phyloP scores from a whole-genome alignment of 2,888 invertebrate species.

The Atherix ibis region DNA sequence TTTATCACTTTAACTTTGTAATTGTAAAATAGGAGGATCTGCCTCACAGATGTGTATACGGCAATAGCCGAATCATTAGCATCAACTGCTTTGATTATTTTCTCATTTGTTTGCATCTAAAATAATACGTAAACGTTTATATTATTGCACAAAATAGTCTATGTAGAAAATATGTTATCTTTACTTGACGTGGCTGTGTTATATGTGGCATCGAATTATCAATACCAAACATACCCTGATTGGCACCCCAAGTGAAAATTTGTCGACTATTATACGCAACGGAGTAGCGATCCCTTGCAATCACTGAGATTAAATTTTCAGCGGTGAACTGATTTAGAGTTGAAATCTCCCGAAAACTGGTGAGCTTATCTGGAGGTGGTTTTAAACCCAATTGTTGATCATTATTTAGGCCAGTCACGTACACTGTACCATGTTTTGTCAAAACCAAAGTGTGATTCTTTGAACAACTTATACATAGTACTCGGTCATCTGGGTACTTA shows the following conservation, averaged over 20 bases:
- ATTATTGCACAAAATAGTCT: background rate
- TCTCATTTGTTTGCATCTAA: slow-evolving; percentile 17
- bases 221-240: slow-evolving; percentile 63
- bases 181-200: slow-evolving; percentile 20
- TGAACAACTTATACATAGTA: slow-evolving; percentile 25
- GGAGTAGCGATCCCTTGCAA: slow-evolving; percentile 56
- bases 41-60: slow-evolving; percentile 19
- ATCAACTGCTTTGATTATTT: slow-evolving; percentile 25
- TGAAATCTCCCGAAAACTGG: slow-evolving; percentile 24
- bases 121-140: slow-evolving; percentile 2
- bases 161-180: slow-evolving; percentile 8
- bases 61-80: slow-evolving; percentile 28
- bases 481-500: slow-evolving; percentile 20
- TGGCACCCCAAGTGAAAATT: slow-evolving; percentile 66
- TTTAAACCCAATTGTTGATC: slow-evolving; percentile 46
- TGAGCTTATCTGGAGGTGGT: slow-evolving; percentile 34
- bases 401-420: slow-evolving; percentile 47
- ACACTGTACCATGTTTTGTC: slow-evolving; percentile 26
- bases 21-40: slow-evolving; percentile 23
- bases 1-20: slow-evolving; percentile 22
- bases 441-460: slow-evolving; percentile 28
- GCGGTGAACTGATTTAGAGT: slow-evolving; percentile 28
- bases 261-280: slow-evolving; percentile 45
- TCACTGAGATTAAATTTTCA: slow-evolving; percentile 37
- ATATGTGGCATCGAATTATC: slow-evolving; percentile 15